phyloP scores from a whole-genome alignment of 2,888 invertebrate genomes.

The Drosophila anomalata region DNA sequence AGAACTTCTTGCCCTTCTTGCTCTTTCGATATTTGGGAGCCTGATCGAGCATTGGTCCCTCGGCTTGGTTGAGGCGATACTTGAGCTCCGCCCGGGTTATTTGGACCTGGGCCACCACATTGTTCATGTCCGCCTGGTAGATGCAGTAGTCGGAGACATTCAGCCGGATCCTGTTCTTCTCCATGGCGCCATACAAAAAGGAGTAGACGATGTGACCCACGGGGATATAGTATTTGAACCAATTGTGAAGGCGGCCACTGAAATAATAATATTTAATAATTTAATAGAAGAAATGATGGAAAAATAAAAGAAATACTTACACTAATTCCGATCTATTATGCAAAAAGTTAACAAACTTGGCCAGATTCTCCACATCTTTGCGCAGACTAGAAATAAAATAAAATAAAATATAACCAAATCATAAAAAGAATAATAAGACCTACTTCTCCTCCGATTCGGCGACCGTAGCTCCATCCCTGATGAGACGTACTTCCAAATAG shows the following conservation, averaged over 20 bases:
- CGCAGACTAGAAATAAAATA: slow-evolving; percentile 53
- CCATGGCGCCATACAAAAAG: slow-evolving; percentile 88
- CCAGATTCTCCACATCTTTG: slow-evolving; percentile 69
- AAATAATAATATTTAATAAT: slow-evolving; percentile 21
- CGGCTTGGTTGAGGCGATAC: background rate
- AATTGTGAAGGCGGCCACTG: slow-evolving; percentile 87
- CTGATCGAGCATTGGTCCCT: background rate
- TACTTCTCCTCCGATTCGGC: slow-evolving; percentile 70
- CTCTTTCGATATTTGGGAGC: background rate
- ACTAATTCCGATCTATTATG: slow-evolving; percentile 68
- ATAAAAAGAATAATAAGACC: slow-evolving; percentile 3
- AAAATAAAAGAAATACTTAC: slow-evolving; percentile 47
- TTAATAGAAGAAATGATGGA: background rate
- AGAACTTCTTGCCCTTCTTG: background rate
- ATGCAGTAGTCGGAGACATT: slow-evolving; percentile 90
- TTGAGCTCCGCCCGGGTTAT: slow-evolving; percentile 59
- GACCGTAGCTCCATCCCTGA: slow-evolving; percentile 62
- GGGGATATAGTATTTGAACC: slow-evolving; percentile 88
- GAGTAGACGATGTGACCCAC: slow-evolving; percentile 86
- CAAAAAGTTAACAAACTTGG: slow-evolving; percentile 68
- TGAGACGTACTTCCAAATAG: slow-evolving; percentile 73
- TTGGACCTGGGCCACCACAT: slow-evolving; percentile 84
- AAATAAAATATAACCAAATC: background rate
- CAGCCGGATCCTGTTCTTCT: slow-evolving; percentile 85
- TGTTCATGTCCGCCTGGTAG: slow-evolving; percentile 90